Evolutionary conservation across 2,113 vertebrate genomes (phyloP), one percentile per base, ranked within the genome.

Genomic region (Atractosteus spatula): DNA sequence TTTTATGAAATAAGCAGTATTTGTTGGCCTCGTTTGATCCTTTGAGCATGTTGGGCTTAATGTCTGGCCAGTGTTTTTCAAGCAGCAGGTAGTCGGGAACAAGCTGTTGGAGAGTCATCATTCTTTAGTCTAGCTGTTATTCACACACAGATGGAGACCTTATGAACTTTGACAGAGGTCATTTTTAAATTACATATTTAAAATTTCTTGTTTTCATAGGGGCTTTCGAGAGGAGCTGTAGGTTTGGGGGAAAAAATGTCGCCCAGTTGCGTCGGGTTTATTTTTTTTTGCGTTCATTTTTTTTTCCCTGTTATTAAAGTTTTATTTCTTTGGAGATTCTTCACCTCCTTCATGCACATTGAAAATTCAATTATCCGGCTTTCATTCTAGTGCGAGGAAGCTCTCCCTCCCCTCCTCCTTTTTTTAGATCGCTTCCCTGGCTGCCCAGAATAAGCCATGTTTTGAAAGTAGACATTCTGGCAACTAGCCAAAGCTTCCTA

Each of bases 11-110:
- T 91, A 89, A 91, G 88, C 89, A 80, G 83, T 91, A 91, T 92
- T 90, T 90, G 87, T 82, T 91, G 90, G 91, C 90, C 87, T 87
- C 82, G 90, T 97, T 96, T 96, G 96, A 98, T 98, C 95, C 92
- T 94, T 90, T 89, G 89, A 89, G 90, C 89, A 87, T 85, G 91
- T 87, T 82, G 81, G 90, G 90, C 92, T 94, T 92, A 84, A 93
- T 93, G 95, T 96, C 96, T 96, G 94, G 92, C 89, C 86, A 87
- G 88, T 98, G 96, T 99, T 98, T 98, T 93, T 91, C 91, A 92
- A 98, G 87, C 96, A 98, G 97, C 97, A 97, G 95, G 96, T 93
- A 96, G 95, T 90, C 95, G 83, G 90, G 89, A 92, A 91, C 88
- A 94, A 91, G 91, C 95, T 90, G 89, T 92, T 94, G 84, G 88